Evolutionary conservation across 2,113 vertebrate species (phyloP), one percentile per base, ranked within the genome.

Genomic region (Percina caprodes): DNA sequence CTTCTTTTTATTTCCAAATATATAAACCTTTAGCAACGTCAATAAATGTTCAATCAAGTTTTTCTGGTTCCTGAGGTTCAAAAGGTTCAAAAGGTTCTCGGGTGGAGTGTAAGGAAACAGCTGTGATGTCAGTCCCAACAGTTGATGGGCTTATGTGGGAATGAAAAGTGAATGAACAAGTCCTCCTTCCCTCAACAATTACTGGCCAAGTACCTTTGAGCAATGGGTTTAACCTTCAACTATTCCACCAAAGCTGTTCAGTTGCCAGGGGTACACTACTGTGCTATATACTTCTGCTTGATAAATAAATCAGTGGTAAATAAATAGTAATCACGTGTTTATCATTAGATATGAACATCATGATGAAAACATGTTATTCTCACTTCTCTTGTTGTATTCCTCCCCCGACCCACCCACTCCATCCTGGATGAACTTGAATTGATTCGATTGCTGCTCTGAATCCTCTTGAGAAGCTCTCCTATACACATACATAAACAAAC

Each of bases 361-460:
- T 66, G 18, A 73, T n/a, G 16, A 11, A 75, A 23, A 65, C 26
- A 56, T 45, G 11, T 52, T 71, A 26, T 55, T 60, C 33, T 79
- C 30, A 0, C 24, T 69, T 35, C 16, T 75, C 5, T 65, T 39
- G 6, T 65, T 77, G 76, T 74, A n/a, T n/a, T 49, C 52, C 46
- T n/a, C 56, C 60, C 16, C 39, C 58, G 26, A 30, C 26, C 26
- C 26, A 30, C 21, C 39, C 59, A 62, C 58, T 74, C 77, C 55
- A 75, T 76, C 74, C 75, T 75, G 35, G 69, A 66, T 86, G 85
- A 85, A 85, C 85, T 84, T 63, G 65, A 84, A 91, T 92, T 70
- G 84, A 92, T 92, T 74, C 10, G 54, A 52, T 80, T 67, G 45
- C 73, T 87, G 74, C 84, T 81, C 68, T 45, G 69, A 85, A 85